Evolutionary conservation across 2,113 vertebrate species (phyloP), one percentile per base, ranked within the genome.

Genomic region (Rhinoptilus africanus): DNA sequence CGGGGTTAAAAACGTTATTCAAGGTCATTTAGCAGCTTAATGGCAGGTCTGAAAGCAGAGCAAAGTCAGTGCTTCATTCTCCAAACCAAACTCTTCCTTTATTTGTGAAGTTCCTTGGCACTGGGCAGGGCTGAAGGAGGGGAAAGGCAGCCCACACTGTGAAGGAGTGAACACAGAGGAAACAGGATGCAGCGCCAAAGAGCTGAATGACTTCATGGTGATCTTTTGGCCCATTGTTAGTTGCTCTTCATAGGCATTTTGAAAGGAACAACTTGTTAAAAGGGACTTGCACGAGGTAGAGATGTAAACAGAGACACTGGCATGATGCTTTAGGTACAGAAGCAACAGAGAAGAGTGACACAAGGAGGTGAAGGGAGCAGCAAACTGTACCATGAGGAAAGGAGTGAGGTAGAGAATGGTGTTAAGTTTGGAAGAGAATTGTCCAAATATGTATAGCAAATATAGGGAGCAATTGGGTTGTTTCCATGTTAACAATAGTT

Each of bases 1-100:
- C 0, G 1, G 69, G 92, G 89, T 94, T 91, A 88, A 82, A 85
- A 74, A 69, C 16, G 57, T 96, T 92, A 80, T 91, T 93, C 63
- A 57, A 92, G 95, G 89, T 96, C 91, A 96, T 85, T 94, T 93
- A 87, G 43, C 87, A 89, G 62, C 67, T 78, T 91, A 94, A 95
- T 89, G 80, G 56, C 56, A 91, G 59, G 66, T 20, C 80, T 16
- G 17, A 89, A 80, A 72, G 11, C 51, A 68, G 51, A 84, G 51
- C 34, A 60, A 86, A 74, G 89, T 94, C 91, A 94, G 32, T 54
- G 77, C 76, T 48, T 81, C 87, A 26, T 71, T 91, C 60, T 87
- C 66, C 73, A 72, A 63, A 51, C 23, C 26, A 43, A 77, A 35
- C 0, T 1, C 57, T 64, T 92, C 67, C 53, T 28, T 64, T 92